Conservation (phyloP, 2,113 vertebrate species). For the Pollimyrus isidori region DNA sequence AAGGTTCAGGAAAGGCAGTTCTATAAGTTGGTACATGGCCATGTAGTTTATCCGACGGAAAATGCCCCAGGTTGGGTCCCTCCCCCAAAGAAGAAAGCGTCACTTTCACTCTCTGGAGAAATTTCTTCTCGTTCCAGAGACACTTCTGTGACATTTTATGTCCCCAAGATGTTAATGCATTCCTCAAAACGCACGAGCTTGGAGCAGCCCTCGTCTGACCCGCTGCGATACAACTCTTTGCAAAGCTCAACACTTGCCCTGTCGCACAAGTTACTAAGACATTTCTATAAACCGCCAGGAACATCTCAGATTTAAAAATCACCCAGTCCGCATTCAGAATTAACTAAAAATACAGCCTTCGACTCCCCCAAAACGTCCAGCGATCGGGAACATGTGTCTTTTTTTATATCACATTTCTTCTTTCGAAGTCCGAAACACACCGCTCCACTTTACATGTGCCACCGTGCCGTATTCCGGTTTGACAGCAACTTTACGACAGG, state of each 20-base stretch:
- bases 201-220: background rate
- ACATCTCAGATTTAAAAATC: conserved; percentile 25
- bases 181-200: conserved; percentile 6
- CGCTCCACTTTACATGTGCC: conserved; percentile 27
- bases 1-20: background rate
- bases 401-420: background rate
- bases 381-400: background rate
- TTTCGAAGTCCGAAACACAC: background rate
- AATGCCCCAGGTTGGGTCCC: conserved; percentile 19
- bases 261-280: conserved; percentile 31
- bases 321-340: background rate
- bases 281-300: conserved; percentile 32
- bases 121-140: conserved; percentile 12
- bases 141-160: background rate
- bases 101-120: conserved; percentile 15
- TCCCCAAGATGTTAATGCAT: conserved; percentile 3
- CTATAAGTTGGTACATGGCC: background rate
- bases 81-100: conserved; percentile 13
- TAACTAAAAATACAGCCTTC: background rate
- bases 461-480: conserved; percentile 52
- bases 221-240: background rate
- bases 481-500: conserved; percentile 30
- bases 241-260: conserved; percentile 26
- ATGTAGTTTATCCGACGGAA: background rate
- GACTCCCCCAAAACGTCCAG: background rate